Evolutionary conservation across 2,888 invertebrate genomes (phyloP), one percentile per base, ranked within the genome.

Genomic region (Pristionchus entomophagus): DNA sequence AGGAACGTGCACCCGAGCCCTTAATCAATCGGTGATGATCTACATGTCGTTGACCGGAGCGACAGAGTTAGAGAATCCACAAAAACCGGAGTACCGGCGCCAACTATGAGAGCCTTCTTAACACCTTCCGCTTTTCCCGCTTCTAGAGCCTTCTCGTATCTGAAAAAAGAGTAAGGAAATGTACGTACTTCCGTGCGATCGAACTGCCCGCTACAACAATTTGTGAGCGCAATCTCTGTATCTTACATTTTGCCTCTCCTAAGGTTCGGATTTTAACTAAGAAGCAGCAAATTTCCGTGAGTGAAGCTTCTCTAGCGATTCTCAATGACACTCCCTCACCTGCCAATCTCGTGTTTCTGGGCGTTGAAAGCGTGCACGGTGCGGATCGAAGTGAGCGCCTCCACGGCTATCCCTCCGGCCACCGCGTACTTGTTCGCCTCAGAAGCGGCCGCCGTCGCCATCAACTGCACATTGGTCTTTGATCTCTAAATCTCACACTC

Each of bases 381-480:
- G 73, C 90, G 88, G 4, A 92, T 88, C 80, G 86, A 88, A 26
- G 87, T 81, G 17, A 92, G 86, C 38, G 90, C 90, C 83, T 92
- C 92, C 87, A 91, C 92, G 19, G 92, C 92, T 14, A 92, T 87
- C 10, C 88, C 89, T 10, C 91, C 92, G 29, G 92, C 91, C 35
- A 86, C 78, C 14, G 91, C 90, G 88, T 80, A 94, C 87, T 92
- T 89, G 51, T 91, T 88, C 35, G 92, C 94, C 86, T 95, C 95
- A 86, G 94, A 88, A 5, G 93, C 93, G 4, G 94, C 93, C 38
- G 94, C 93, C 8, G 93, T 92, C 0, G 94, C 93, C 84, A 94
- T 93, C 82, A 94, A 85, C 94, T 94, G 86, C 26, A 89, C 6
- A 14, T 8, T 26, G 59, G 14, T 45, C 45, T 10, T 45, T 14